phyloP scores from a whole-genome alignment of 2,888 invertebrate species.

The Hetaerina titia region DNA sequence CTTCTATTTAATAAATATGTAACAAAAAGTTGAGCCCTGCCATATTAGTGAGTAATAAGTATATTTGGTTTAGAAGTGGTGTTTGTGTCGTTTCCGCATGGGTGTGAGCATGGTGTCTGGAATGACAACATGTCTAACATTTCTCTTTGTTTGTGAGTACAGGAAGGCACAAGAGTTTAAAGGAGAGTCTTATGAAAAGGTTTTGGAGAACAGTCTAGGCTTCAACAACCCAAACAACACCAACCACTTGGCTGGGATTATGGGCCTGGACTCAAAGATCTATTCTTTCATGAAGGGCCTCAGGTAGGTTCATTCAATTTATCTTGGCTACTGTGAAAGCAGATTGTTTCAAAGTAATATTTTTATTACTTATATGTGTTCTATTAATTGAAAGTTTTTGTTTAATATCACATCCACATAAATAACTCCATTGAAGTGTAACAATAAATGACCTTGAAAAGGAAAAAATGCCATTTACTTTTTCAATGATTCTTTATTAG shows the following conservation, averaged over 20 bases:
- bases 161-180: conserved; percentile 90
- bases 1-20: neutral
- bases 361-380: too few species aligned
- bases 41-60: neutral
- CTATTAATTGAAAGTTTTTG: too few species aligned
- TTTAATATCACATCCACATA: too few species aligned
- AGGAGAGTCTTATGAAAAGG: conserved; percentile 88
- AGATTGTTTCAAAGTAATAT: too few species aligned
- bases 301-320: conserved; percentile 79
- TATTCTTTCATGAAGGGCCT: conserved; percentile 85
- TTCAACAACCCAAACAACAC: conserved; percentile 95
- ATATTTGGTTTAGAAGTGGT: neutral
- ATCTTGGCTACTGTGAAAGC: conserved; percentile 17
- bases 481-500: too few species aligned
- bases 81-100: neutral
- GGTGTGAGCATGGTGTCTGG: neutral
- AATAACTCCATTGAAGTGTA: too few species aligned
- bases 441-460: too few species aligned
- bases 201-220: conserved; percentile 89
- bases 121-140: neutral
- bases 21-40: neutral
- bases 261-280: conserved; percentile 85
- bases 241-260: conserved; percentile 87
- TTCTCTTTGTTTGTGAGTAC: conserved; percentile 72
- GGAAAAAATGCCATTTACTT: too few species aligned